Base-by-base conservation (phyloP, 2,797 vertebrate species). In the Tragelaphus eurycerus region DNA sequence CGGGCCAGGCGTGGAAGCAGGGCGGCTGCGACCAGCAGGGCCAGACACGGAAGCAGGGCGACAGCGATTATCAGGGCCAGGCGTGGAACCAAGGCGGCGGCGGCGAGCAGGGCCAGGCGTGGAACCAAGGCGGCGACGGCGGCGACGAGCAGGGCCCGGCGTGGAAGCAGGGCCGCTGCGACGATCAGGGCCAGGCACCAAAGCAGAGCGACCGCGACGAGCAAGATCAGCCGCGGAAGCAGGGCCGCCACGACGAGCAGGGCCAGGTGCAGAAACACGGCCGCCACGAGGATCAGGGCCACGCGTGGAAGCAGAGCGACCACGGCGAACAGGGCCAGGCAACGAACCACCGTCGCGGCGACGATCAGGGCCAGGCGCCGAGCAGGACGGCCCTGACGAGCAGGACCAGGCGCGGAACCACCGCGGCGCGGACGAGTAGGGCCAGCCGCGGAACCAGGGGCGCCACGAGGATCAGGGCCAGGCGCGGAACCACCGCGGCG, bases 41-140 rank as follows among this genome's bases (percentile, higher is more conserved):
- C 27, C 19, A 9, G 71, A 10, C 12, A 0, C 6, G 8, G 23
- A 1, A 1, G 13, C n/a, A 2, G 3, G 27, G 17, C 16, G 2
- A 16, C 55, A 0, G 3, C 9, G 55, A n/a, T 15, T 3, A 19
- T 38, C 74, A 1, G 74, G 14, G 21, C 23, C 19, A 12, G 60
- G 16, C 12, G 0, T 16, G 7, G 23, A 1, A 1, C 16, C 60
- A 34, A 5, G 1, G 55, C 29, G 9, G 19, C 15, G 16, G 38
- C 29, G 29, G 15, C 25, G 17, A 64, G 7, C 62, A 8, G 62
- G 29, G 31, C 52, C 52, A 55, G 50, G 6, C 16, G 0, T 21
- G 7, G 21, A 1, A 1, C 7, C 31, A 3, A 1, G 31, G 21
- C 19, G 2, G 38, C 2, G 8, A 43, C 38, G 38, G 10, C 62